Evolutionary conservation across 2,113 vertebrate species (phyloP).

Genomic region (Ceyx melanurus): DNA sequence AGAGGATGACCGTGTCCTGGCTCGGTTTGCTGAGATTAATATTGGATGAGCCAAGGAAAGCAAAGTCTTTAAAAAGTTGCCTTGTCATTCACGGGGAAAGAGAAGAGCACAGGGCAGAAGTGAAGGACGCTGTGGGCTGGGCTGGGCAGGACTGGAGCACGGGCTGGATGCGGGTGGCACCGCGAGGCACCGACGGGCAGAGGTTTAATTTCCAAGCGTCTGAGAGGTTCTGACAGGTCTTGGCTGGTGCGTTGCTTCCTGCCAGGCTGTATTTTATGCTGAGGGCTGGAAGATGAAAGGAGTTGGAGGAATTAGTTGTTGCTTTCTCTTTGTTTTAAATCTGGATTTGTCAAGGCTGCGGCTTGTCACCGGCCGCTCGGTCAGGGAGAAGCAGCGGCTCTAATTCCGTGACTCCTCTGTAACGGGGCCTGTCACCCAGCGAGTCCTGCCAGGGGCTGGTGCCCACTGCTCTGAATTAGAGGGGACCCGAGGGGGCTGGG

Average conservation of each 20-base stretch:
- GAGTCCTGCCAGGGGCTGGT: not conserved
- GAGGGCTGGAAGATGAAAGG: not conserved
- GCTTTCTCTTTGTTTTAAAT: slow-evolving; percentile 26
- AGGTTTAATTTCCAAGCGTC: not conserved
- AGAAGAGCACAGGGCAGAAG: not conserved
- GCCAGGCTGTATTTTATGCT: not conserved
- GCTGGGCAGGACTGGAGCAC: not conserved
- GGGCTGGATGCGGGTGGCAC: not conserved
- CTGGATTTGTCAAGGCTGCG: slow-evolving; percentile 6
- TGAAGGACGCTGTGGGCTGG: not conserved
- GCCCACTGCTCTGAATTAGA: not conserved
- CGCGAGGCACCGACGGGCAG: accelerated
- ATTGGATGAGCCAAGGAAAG: slow-evolving; percentile 33
- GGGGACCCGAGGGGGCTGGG: not conserved
- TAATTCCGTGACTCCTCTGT: not conserved
- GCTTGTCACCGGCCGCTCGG: not conserved
- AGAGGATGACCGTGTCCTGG: slow-evolving; percentile 2
- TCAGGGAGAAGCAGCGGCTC: not conserved
- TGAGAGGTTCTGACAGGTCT: not conserved
- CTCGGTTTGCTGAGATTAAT: slow-evolving; percentile 34
- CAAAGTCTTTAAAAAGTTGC: slow-evolving; percentile 14
- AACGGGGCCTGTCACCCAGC: not conserved
- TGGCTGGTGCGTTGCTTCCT: not conserved
- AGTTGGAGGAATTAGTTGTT: not conserved
- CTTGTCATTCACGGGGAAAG: not conserved